Evolutionary conservation across 2,797 vertebrate genomes (phyloP), one percentile per base, ranked within the genome.

Genomic region (Acipenser ruthenus): DNA sequence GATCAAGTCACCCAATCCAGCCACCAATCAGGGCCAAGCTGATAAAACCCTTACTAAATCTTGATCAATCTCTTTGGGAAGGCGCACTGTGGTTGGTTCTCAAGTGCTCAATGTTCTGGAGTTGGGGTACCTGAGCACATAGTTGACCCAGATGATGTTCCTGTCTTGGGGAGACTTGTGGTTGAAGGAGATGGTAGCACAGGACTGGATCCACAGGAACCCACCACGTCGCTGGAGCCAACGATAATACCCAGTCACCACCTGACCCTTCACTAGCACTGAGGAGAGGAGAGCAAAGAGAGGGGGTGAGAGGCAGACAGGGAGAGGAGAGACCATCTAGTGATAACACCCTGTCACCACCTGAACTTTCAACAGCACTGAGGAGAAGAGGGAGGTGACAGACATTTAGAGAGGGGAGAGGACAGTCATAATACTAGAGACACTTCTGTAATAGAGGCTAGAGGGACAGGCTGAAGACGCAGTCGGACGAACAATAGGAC

Each of bases 81-180:
- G 66, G 47, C 53, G 13, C 7, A 23, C 9, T 73, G 68, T 71
- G 64, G 68, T 69, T 63, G 69, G 18, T 49, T 72, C 50, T 67
- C 63, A 0, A 49, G 15, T 52, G 59, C 50, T 12, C 13, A 15
- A 8, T 13, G 49, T 23, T 65, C 50, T 52, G 64, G 48, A 10
- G 49, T 15, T 10, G 15, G 50, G 13, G 7, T 51, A 95, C 94
- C 94, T 95, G 83, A 94, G 83, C 76, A 95, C 85, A 12, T 92
- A 91, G 84, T 94, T 95, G 77, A 95, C 92, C 93, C 94, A 95
- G 77, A 95, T 93, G 84, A 95, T 89, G 13, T 95, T 94, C 70
- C 89, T 92, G 76, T 95, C 94, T 9, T 92, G 92, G 0, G 93
- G 90, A 49, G 88, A 91, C 89, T 95, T 95, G 82, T 92, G 90